Evolutionary conservation across 2,797 vertebrate genomes (phyloP).

Genomic region (Dromococcyx pavoninus): DNA sequence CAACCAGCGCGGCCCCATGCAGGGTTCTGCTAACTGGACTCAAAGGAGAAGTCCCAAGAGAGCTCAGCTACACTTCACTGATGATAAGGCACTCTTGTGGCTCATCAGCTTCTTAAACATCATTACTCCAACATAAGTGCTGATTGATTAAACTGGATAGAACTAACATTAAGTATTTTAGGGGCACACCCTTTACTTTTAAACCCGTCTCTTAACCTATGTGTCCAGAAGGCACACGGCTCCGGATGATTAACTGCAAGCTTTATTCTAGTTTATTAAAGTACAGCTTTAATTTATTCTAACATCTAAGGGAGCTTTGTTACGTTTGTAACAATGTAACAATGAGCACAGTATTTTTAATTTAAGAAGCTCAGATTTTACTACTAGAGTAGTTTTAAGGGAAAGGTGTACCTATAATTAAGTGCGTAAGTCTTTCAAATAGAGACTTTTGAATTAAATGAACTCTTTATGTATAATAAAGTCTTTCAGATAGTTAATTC

Average conservation of each 20-base stretch:
- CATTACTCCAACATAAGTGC: background rate
- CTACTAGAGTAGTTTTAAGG: slow-evolving; percentile 34
- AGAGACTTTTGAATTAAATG: slow-evolving; percentile 7
- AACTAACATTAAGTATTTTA: background rate
- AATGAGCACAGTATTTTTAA: slow-evolving; percentile 8
- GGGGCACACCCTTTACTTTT: slow-evolving; percentile 8
- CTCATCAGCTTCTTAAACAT: background rate
- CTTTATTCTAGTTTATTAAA: slow-evolving; percentile 38
- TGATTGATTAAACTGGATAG: background rate
- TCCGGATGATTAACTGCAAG: slow-evolving; percentile 42
- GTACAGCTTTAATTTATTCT: slow-evolving; percentile 30
- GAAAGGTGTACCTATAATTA: slow-evolving; percentile 54
- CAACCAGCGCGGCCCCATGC: background rate
- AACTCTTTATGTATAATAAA: background rate
- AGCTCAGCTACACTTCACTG: background rate
- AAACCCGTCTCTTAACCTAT: background rate
- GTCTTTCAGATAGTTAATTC: slow-evolving; percentile 14
- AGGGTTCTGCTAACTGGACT: background rate
- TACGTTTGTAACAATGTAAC: background rate
- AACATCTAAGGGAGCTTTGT: slow-evolving; percentile 33
- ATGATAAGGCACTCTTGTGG: background rate
- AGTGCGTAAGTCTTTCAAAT: background rate
- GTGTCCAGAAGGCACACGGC: slow-evolving; percentile 15
- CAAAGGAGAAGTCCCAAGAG: background rate
- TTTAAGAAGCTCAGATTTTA: slow-evolving; percentile 47